phyloP scores from a whole-genome alignment of 2,888 invertebrate species.

The Choristoneura rosaceana region DNA sequence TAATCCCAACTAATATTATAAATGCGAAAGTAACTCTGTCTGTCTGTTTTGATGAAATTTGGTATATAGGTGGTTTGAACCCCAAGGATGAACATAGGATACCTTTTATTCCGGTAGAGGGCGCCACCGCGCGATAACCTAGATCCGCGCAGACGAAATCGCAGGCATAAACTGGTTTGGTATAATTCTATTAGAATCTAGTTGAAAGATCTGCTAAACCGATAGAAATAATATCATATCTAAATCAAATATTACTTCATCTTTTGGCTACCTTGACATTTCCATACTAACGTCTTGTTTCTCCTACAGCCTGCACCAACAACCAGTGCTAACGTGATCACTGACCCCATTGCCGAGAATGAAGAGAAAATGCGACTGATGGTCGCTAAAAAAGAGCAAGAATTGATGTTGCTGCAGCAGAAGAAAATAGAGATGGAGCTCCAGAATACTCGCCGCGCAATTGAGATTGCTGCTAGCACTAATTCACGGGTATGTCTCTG shows the following conservation, averaged over 20 bases:
- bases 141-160: too few species aligned
- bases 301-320: conserved; percentile 59
- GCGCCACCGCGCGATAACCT: too few species aligned
- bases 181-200: too few species aligned
- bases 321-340: conserved; percentile 49
- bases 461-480: conserved; percentile 88
- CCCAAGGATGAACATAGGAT: too few species aligned
- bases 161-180: too few species aligned
- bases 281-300: conserved; percentile 18
- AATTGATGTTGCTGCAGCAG: conserved; percentile 93
- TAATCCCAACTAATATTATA: too few species aligned
- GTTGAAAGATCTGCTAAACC: too few species aligned
- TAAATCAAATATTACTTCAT: not conserved
- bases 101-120: too few species aligned
- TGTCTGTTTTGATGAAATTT: too few species aligned
- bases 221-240: too few species aligned
- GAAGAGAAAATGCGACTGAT: conserved; percentile 90
- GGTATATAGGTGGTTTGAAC: too few species aligned
- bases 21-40: too few species aligned
- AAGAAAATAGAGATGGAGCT: conserved; percentile 95
- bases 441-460: conserved; percentile 92
- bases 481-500: conserved; percentile 65
- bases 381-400: conserved; percentile 93
- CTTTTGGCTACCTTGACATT: not conserved
- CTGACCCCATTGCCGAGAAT: conserved; percentile 56